Evolutionary conservation across 1,140 invertebrate genomes (phyloP), one percentile per base, ranked within the genome.

Genomic region (Pogonus chalceus): DNA sequence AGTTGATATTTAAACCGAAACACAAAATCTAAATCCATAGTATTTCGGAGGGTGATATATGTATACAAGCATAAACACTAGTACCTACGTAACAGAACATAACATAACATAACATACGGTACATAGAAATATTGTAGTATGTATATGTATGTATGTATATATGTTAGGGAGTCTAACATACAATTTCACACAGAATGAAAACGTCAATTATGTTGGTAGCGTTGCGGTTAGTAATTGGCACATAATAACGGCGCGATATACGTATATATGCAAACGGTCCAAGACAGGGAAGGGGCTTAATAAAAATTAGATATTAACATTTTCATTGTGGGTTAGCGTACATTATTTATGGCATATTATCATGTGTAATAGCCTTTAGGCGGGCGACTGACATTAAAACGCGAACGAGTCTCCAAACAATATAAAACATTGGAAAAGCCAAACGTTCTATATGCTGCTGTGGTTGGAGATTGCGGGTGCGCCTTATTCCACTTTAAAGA

Each of bases 281-380:
- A 31, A 7, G 37, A 43, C 26, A 43, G 37, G 37, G 37, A 16
- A 18, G n/a, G 9, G 4, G 37, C 9, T 43, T 18, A 9, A 43
- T 43, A 43, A 43, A 43, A 43, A 43, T 43, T 43, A 43, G 37
- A 43, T 43, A 43, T 43, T 43, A 43, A 43, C 37, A 43, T 43
- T 43, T 43, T 43, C 37, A 43, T 43, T 43, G 37, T 43, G 37
- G 37, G 37, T 43, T 43, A 43, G 37, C 37, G 37, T 43, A 43
- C 37, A 43, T 12, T 43, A 43, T 43, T 43, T 43, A 43, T 43
- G 37, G 37, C 37, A 18, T 18, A 43, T 43, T 43, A 43, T 43
- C 37, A 43, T 43, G 37, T 43, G 37, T 43, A 43, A 43, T 43
- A 43, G 37, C 37, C 37, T 43, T 43, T 43, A 43, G 37, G 37